Base-by-base conservation (phyloP, 2,797 vertebrate genomes). In the Crax fasciolata region DNA sequence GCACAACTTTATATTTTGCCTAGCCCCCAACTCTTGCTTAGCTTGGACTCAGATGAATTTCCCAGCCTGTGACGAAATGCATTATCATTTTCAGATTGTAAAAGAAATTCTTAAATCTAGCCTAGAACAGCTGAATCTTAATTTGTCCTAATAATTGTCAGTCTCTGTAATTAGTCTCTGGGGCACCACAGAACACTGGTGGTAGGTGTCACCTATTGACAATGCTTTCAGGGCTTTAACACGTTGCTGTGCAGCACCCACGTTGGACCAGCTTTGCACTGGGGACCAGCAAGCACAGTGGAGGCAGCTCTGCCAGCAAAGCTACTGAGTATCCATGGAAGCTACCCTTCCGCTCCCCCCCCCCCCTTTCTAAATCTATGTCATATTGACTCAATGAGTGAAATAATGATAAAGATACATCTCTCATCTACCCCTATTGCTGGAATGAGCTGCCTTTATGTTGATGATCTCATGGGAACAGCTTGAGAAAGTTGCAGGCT, bases 271-370 rank as follows among this genome's bases (percentile, higher is more conserved):
- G 63, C n/a, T 54, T 27, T 9, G 2, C 16, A 3, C 15, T 5
- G 14, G 16, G 2, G 17, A 77, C 14, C 30, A 62, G 62, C 73
- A 89, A 57, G 77, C 61, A 49, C 30, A 35, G 30, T 0, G 21
- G 13, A n/a, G 30, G 55, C 54, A 88, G 73, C 38, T 74, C 85
- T 67, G 65, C 76, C 19, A 46, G 46, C 27, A 73, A 78, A 88
- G 28, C 90, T 75, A 66, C 87, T 15, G 32, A 79, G 48, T 44
- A 52, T 12, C 68, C 57, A 2, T 23, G 19, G 1, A 63, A 86
- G 3, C 49, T 23, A 84, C 3, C 54, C 66, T 3, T 23, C 44
- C 35, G 7, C 35, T 8, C 35, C 35, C 35, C 35, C 35, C 35
- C 35, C 35, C 35, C 35, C 35, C 35, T 35, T 35, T 35, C 35